Conservation (phyloP, 2,797 vertebrate species). For the Gastrophryne carolinensis region DNA sequence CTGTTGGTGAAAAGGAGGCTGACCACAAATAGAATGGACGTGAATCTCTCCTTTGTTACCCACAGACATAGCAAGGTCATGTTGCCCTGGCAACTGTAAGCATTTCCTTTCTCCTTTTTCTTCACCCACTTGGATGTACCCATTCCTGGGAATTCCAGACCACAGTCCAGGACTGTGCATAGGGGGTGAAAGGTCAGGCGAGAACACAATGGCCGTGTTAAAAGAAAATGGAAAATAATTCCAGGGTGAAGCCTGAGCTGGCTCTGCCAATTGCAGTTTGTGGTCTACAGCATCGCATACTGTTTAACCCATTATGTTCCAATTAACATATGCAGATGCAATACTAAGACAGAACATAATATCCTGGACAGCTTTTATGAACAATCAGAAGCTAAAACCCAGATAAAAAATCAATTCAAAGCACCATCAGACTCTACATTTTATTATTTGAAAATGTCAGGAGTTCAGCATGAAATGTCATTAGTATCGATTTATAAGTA, state of each 20-base stretch:
- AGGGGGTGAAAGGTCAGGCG: constrained; percentile 80
- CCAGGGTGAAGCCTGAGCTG: constrained; percentile 57
- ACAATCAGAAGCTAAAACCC: background rate
- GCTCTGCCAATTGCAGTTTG: constrained; percentile 61
- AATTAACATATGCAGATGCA: background rate
- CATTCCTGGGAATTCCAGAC: constrained; percentile 69
- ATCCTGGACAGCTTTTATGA: background rate
- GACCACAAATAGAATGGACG: constrained; percentile 57
- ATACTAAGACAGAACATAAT: background rate
- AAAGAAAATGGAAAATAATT: constrained; percentile 76
- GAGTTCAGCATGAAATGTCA: too few relatives aligned
- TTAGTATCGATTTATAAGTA: too few relatives aligned
- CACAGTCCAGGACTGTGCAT: constrained; percentile 74
- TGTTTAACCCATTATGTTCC: constrained; percentile 25
- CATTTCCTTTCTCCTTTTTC: constrained; percentile 65
- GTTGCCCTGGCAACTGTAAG: constrained; percentile 72
- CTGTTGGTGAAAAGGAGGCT: constrained; percentile 54
- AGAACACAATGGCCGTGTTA: constrained; percentile 69
- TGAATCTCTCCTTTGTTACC: constrained; percentile 72
- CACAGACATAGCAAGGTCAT: constrained; percentile 65
- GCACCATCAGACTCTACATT: too few relatives aligned
- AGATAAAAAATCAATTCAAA: background rate
- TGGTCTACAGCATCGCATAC: constrained; percentile 18
- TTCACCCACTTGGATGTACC: constrained; percentile 54
- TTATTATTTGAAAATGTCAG: too few relatives aligned